Conservation (phyloP, 2,888 invertebrate genomes). For the Chalcosyrphus nemorum region DNA sequence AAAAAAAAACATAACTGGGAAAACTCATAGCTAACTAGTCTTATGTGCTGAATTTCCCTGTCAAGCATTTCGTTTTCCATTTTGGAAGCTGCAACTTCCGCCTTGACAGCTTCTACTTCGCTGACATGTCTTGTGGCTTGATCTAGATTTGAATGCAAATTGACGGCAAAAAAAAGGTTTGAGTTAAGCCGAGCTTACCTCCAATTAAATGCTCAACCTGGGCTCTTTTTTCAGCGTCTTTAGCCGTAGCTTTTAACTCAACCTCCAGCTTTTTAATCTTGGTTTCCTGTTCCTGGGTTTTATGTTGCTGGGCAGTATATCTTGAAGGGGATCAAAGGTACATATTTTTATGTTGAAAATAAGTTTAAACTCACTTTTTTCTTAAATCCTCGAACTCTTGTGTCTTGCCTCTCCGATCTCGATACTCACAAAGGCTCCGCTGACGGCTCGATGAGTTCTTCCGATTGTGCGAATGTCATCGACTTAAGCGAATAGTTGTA, state of each 20-base stretch:
- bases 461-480: too few relatives aligned
- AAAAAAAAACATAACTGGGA: too few relatives aligned
- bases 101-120: constrained; percentile 7
- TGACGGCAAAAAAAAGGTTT: too few relatives aligned
- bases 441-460: too few relatives aligned
- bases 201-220: neutral
- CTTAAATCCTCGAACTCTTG: constrained; percentile 36
- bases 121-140: constrained; percentile 11
- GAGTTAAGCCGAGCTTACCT: neutral
- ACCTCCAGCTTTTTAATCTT: neutral
- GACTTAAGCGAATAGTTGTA: too few relatives aligned
- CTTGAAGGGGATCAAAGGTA: neutral
- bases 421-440: too few relatives aligned
- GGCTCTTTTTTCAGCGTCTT: neutral
- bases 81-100: neutral
- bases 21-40: too few relatives aligned
- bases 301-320: neutral
- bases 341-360: neutral
- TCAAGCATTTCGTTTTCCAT: constrained; percentile 19
- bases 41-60: constrained; percentile 20
- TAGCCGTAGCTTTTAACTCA: constrained; percentile 4
- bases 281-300: constrained; percentile 1
- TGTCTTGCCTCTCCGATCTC: too few relatives aligned
- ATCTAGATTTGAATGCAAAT: constrained; percentile 15
- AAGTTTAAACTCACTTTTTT: constrained; percentile 28